These are phyloP conservation scores for Brachyrhaphis roseni DNA, from an alignment of 2,797 vertebrate species.

Conservation along the genomic window DNA sequence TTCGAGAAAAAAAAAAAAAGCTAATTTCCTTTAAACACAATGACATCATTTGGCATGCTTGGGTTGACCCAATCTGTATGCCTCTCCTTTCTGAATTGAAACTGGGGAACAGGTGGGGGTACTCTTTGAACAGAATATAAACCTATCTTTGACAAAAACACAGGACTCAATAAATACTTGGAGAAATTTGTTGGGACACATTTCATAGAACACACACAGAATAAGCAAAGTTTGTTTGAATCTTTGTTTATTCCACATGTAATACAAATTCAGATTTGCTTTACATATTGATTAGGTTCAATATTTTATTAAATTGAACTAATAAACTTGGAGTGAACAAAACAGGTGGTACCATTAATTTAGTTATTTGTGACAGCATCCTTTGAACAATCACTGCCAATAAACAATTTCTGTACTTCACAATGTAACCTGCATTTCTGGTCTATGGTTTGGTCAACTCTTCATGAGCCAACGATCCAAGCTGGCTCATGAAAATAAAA, in stretches of 20 bases:
- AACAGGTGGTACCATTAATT: not conserved
- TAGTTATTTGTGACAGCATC: not conserved
- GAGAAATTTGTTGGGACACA: not conserved
- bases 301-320: not conserved
- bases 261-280: not conserved
- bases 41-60: not conserved
- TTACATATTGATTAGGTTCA: not conserved
- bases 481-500: no score
- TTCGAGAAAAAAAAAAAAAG: not conserved
- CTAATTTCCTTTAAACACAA: not conserved
- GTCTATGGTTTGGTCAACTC: not conserved
- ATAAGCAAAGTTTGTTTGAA: not conserved
- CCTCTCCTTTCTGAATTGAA: not conserved
- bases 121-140: not conserved
- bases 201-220: not conserved
- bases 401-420: not conserved
- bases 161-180: not conserved
- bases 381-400: not conserved
- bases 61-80: not conserved
- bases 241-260: not conserved
- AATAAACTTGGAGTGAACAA: not conserved
- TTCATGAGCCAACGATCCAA: not conserved
- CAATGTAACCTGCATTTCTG: not conserved
- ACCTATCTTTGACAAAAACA: no score
- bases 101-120: not conserved